Conservation (phyloP, 2,113 vertebrate genomes). For the Apteryx owenii region DNA sequence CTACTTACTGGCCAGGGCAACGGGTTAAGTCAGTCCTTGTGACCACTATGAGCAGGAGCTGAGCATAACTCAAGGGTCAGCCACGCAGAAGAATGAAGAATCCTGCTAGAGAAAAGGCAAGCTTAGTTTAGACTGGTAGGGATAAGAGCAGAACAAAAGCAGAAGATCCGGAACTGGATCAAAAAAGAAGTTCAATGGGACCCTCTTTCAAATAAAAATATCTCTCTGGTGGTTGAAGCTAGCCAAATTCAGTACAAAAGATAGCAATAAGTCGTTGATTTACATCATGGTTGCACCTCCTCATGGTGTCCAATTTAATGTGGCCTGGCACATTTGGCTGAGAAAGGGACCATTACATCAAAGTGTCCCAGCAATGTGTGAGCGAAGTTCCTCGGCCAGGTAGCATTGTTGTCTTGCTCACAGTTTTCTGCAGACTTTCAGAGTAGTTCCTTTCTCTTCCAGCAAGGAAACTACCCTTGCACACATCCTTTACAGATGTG, state of each 20-base stretch:
- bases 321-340: neutral
- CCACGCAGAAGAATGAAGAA: neutral
- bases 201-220: neutral
- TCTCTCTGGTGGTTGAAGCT: neutral
- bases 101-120: neutral
- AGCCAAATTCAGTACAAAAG: neutral
- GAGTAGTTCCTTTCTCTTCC: neutral
- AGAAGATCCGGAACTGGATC: neutral
- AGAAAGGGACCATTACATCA: neutral
- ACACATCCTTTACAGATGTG: neutral
- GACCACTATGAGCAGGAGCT: neutral
- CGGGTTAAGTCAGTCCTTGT: neutral
- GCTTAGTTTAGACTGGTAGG: neutral
- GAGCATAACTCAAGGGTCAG: neutral
- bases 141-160: neutral
- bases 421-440: neutral
- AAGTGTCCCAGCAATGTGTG: no score
- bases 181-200: neutral
- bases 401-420: neutral
- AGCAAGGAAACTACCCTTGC: neutral
- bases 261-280: neutral
- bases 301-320: neutral
- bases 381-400: neutral
- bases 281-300: neutral
- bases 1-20: accelerated